phyloP scores from a whole-genome alignment of 2,113 vertebrate genomes.

The Corvus cornix region DNA sequence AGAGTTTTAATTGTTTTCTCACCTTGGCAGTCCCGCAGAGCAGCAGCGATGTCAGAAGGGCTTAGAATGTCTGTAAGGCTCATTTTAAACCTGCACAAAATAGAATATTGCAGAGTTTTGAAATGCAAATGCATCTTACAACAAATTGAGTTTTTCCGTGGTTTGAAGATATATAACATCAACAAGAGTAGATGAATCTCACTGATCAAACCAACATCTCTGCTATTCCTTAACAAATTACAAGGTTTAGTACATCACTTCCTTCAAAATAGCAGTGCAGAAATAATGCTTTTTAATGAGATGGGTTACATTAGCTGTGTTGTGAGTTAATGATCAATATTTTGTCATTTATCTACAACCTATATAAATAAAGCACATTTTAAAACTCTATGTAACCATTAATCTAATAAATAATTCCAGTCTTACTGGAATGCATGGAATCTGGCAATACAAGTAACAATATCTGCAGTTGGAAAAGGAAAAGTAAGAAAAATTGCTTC shows the following conservation, averaged over 20 bases:
- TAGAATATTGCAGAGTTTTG: background rate
- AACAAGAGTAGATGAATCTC: background rate
- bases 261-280: background rate
- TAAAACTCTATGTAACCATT: background rate
- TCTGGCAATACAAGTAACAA: background rate
- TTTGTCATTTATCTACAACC: background rate
- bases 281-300: background rate
- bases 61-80: constrained; percentile 90
- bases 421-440: background rate
- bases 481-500: background rate
- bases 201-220: background rate
- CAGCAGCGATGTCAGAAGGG: constrained; percentile 89
- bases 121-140: background rate
- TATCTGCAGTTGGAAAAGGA: background rate
- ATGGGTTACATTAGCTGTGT: background rate
- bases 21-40: constrained; percentile 96
- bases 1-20: background rate
- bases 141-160: background rate
- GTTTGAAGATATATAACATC: background rate
- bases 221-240: background rate
- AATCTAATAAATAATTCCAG: background rate
- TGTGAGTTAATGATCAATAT: background rate
- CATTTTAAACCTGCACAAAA: constrained; percentile 83
- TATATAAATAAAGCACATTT: background rate
- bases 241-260: background rate